Evolutionary conservation across 2,888 invertebrate genomes (phyloP), one percentile per base, ranked within the genome.

Genomic region (Elegia similella): DNA sequence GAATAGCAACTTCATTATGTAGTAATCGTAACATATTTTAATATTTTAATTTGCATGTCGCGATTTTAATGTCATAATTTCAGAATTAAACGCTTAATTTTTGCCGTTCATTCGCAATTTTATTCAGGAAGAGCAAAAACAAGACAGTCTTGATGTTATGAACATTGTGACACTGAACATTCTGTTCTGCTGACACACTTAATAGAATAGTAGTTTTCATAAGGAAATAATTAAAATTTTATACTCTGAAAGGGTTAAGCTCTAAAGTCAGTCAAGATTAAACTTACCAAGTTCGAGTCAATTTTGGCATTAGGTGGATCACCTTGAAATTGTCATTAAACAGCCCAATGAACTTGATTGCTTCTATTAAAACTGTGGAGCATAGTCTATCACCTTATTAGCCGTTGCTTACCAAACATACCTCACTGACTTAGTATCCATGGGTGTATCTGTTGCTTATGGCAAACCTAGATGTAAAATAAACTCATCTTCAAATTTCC

Each of bases 1-100:
- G 7, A 50, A 50, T 50, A 16, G 16, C 30, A 10, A 48, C 48
- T 50, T 50, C 50, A 50, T 50, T 50, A 50, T 50, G 17, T 34
- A 8, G 34, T 34, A 50, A 3, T n/a, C n/a, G 34, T 16, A 38
- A 34, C 23, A 46, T 46, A 46, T 23, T 12, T 46, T 46, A 10
- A 46, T 46, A 46, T 16, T 32, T 50, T 50, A 34, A 50, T 34
- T 50, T 50, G 32, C 32, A 32, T 13, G 23, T 29, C n/a, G 23
- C 47, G n/a, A 23, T 13, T 55, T 47, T 42, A 29, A 38, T 38
- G 38, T 10, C 38, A 38, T 38, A n/a, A 38, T 38, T 12, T 12
- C 38, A n/a, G 12, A n/a, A 34, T 34, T 12, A 10, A 38, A 38
- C 12, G 10, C n/a, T n/a, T 38, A 12, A n/a, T n/a, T 32, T n/a